A percentile compares a stretch with the other conserved stretches of the same genome.
Conservation (phyloP, 2,888 invertebrate genomes). For the Pollenia angustigena region DNA sequence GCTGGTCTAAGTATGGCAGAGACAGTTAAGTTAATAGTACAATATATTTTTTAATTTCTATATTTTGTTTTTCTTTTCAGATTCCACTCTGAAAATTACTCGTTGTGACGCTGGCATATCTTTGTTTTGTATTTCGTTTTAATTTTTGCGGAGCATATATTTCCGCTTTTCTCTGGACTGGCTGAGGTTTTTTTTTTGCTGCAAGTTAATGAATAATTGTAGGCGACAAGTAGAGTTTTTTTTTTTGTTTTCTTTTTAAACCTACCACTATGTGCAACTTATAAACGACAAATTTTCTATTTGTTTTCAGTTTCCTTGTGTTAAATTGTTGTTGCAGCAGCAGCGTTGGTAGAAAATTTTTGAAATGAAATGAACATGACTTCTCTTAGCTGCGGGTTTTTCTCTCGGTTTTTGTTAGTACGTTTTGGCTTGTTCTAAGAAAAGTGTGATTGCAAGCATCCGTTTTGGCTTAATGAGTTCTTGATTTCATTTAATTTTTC, state of each 20-base stretch:
- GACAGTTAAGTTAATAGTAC: constrained; percentile 68
- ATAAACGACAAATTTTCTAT: constrained; percentile 78
- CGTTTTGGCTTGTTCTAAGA: constrained; percentile 69
- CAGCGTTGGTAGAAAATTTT: constrained; percentile 71
- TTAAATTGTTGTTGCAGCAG: constrained; percentile 50
- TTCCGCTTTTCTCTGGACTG: constrained; percentile 60
- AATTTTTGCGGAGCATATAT: constrained; percentile 69
- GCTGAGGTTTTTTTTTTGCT: constrained; percentile 49
- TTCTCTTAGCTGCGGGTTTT: constrained; percentile 73
- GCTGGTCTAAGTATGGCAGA: constrained; percentile 35
- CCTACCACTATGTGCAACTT: constrained; percentile 44
- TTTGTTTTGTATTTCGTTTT: constrained; percentile 64
- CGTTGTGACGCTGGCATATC: constrained; percentile 80
- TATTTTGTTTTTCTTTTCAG: constrained; percentile 77
- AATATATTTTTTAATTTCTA: constrained; percentile 77
- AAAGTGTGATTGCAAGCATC: constrained; percentile 82
- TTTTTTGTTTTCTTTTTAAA: constrained; percentile 7
- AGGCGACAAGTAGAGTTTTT: constrained; percentile 70
- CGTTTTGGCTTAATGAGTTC: constrained; percentile 83
- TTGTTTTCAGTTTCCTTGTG: constrained; percentile 82
- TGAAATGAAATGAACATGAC: constrained; percentile 76
- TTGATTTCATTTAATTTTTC: constrained; percentile 82
- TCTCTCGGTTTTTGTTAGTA: constrained; percentile 14
- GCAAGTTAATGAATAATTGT: constrained; percentile 74
- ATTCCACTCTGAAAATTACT: constrained; percentile 9